A percentile compares a stretch with the other conserved stretches of the same genome.
These are phyloP conservation scores for Falco novaeseelandiae DNA, from an alignment of 2,797 vertebrate genomes.

Conservation along the genomic window DNA sequence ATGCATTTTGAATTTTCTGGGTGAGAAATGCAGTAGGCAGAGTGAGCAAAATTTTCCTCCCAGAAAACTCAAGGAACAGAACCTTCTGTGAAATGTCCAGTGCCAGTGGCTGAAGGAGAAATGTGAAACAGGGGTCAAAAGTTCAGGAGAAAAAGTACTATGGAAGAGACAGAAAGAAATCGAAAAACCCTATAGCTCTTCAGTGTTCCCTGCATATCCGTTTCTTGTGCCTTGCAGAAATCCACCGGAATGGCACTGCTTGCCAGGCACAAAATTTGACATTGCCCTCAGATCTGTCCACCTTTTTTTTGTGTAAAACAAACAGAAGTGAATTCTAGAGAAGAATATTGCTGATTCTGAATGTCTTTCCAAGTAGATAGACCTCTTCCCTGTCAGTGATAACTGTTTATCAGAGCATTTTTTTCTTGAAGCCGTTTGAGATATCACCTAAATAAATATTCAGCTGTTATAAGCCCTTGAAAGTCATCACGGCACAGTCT, in stretches of 20 bases:
- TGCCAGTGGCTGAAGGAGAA: background rate
- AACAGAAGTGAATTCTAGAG: background rate
- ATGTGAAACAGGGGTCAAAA: background rate
- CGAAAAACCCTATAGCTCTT: fast-evolving
- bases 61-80: background rate
- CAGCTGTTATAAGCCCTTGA: background rate
- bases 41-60: background rate
- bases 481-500: background rate
- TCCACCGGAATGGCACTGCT: background rate
- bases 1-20: slow-evolving; percentile 35
- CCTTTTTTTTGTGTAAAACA: background rate
- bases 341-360: background rate
- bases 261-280: background rate
- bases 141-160: background rate
- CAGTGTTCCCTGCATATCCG: background rate
- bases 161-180: background rate
- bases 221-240: background rate
- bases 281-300: background rate
- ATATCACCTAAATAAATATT: background rate
- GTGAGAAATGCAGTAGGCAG: slow-evolving; percentile 38
- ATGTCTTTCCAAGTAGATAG: background rate
- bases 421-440: background rate
- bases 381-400: background rate
- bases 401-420: background rate
- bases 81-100: background rate